Evolutionary conservation across 37 sponge, comb jelly and placozoan species (phyloP).

Genomic region (Halisarca cf. caerulea): DNA sequence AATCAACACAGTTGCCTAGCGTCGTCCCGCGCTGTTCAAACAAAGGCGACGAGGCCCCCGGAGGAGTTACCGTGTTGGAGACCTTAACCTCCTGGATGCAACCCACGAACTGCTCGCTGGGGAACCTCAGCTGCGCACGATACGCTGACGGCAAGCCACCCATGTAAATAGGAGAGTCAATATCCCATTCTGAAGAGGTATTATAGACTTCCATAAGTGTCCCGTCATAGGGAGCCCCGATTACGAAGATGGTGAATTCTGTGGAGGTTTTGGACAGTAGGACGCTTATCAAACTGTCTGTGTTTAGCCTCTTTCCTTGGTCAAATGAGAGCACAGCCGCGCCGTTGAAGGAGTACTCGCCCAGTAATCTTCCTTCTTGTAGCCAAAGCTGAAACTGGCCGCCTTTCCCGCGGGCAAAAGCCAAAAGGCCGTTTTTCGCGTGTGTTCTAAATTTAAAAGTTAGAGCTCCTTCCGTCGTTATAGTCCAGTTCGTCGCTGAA

Average conservation of each 20-base stretch:
- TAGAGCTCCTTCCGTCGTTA: neutral
- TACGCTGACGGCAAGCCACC: neutral
- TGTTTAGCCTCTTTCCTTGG: neutral
- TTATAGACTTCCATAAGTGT: neutral
- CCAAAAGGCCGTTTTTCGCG: neutral
- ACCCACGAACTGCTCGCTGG: neutral
- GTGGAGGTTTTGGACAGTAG: neutral
- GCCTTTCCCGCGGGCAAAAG: neutral
- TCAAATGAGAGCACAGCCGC: neutral
- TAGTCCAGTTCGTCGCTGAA: neutral
- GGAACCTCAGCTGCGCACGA: neutral
- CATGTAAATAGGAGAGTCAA: neutral
- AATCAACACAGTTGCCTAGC: neutral
- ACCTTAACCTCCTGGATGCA: neutral
- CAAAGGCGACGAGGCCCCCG: neutral
- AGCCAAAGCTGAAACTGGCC: conserved; percentile 18
- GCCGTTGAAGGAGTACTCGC: neutral
- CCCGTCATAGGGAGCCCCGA: no score
- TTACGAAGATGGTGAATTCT: neutral
- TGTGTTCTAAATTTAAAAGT: neutral
- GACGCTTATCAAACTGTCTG: neutral
- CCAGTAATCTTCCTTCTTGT: neutral
- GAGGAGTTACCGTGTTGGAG: neutral
- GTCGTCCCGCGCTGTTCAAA: neutral
- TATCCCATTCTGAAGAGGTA: neutral